Evolutionary conservation across 2,888 invertebrate species (phyloP).

Genomic region (Prosapia bicincta): DNA sequence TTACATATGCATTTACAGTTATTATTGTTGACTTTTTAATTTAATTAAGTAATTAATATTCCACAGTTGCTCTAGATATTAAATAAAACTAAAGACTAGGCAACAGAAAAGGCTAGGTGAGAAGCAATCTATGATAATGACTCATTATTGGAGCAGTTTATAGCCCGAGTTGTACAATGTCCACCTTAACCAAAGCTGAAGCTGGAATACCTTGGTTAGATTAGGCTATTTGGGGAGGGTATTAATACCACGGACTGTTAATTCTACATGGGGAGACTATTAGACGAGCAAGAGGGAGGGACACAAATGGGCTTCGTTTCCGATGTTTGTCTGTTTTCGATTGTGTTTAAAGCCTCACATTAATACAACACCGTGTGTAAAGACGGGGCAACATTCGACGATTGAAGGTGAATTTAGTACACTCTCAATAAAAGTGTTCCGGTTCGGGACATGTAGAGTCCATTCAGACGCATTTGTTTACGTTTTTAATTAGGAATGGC

Average conservation of each 20-base stretch:
- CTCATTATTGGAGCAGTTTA: not conserved
- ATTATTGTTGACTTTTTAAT: no score
- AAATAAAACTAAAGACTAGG: no score
- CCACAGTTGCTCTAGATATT: no score
- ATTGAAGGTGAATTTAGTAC: no score
- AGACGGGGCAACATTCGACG: not conserved
- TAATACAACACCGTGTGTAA: not conserved
- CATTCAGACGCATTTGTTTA: no score
- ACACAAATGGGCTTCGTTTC: not conserved
- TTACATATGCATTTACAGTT: no score
- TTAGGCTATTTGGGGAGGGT: not conserved
- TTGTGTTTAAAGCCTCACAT: not conserved
- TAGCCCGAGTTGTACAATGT: not conserved
- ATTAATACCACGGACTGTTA: conserved; percentile 1
- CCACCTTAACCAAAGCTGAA: not conserved
- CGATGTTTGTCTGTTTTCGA: not conserved
- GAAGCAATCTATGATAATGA: not conserved
- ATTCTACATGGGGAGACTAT: not conserved
- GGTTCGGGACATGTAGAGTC: no score
- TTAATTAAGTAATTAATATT: no score
- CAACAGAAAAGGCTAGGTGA: no score
- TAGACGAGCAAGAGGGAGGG: not conserved
- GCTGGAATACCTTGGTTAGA: not conserved
- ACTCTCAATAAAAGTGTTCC: no score
- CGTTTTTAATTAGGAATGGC: no score